These are phyloP conservation scores for Gibbula magus DNA, from an alignment of 2,888 invertebrate species.

Conservation along the genomic window DNA sequence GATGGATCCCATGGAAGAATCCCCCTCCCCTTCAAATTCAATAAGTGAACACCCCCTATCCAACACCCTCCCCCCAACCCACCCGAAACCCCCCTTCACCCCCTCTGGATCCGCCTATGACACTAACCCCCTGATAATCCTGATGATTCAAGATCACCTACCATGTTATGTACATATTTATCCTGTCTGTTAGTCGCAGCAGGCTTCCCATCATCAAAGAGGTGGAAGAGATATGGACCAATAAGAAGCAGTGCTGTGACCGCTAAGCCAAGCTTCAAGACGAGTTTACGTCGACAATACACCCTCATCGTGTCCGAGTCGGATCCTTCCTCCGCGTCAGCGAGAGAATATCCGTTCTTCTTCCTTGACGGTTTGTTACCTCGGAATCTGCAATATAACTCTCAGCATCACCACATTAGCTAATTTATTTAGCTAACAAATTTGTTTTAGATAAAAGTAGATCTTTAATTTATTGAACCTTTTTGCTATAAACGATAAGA, in stretches of 20 bases:
- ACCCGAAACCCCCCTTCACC: no score
- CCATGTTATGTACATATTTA: not conserved
- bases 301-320: constrained; percentile 32
- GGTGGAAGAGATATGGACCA: constrained; percentile 54
- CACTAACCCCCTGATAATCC: not conserved
- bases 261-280: constrained; percentile 57
- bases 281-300: constrained; percentile 47
- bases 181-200: not conserved
- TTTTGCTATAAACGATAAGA: no score
- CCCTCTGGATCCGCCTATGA: not conserved
- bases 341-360: not conserved
- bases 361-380: not conserved
- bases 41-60: no score
- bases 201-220: constrained; percentile 24
- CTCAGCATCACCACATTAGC: no score
- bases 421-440: no score
- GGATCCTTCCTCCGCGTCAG: not conserved
- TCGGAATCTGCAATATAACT: no score
- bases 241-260: constrained; percentile 51
- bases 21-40: no score
- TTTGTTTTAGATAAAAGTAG: no score
- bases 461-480: no score
- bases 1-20: no score
- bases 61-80: no score
- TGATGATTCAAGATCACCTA: not conserved